A percentile compares a stretch with the other conserved stretches of the same genome.
phyloP scores from a whole-genome alignment of 2,797 vertebrate genomes.

The Aldrovandia affinis region DNA sequence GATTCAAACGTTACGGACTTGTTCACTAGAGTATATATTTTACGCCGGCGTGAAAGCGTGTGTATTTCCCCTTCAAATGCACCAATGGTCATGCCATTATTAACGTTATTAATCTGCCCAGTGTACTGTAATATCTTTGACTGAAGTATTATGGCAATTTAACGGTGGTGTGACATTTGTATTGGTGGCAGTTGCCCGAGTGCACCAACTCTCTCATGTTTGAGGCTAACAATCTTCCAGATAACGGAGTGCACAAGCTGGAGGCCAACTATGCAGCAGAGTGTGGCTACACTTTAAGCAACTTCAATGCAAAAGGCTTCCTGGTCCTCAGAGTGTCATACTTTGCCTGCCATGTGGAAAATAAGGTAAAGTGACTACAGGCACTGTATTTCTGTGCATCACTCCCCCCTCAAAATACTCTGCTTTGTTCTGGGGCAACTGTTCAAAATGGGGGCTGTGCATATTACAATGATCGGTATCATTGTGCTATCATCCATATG shows the following conservation, averaged over 20 bases:
- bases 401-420: not conserved
- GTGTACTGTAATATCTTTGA: not conserved
- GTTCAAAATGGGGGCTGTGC: not conserved
- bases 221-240: not conserved
- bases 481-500: too few species aligned
- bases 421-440: not conserved
- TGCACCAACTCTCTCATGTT: not conserved
- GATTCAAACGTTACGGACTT: not conserved
- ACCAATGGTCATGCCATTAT: not conserved
- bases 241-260: constrained; percentile 16
- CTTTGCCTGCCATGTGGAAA: constrained; percentile 24
- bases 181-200: too few species aligned
- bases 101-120: too few species aligned
- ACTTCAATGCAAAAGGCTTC: constrained; percentile 30
- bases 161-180: too few species aligned
- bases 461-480: not conserved
- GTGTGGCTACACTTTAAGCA: constrained; percentile 67
- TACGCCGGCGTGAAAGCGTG: too few species aligned
- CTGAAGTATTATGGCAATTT: not conserved
- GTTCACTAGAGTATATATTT: not conserved
- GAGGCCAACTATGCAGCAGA: constrained; percentile 45
- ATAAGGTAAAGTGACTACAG: not conserved
- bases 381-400: not conserved
- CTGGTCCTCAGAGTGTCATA: constrained; percentile 68
- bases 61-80: too few species aligned